Evolutionary conservation across 2,113 vertebrate genomes (phyloP), one percentile per base, ranked within the genome.

Genomic region (Zosterops hypoxanthus): DNA sequence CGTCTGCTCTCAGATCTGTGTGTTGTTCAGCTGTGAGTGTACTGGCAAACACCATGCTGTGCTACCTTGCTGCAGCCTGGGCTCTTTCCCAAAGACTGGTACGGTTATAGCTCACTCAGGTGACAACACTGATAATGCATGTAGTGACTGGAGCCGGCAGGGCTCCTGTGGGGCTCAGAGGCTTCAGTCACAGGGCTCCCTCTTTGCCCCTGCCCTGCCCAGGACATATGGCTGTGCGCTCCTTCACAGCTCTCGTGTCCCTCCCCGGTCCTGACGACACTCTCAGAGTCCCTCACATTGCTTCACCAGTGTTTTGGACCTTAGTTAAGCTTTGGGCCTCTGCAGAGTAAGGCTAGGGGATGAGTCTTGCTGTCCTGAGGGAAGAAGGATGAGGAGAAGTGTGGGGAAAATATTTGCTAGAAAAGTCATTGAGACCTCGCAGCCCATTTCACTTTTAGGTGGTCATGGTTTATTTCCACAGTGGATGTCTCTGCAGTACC

Each of bases 21-120:
- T 78, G 70, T 26, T 85, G 66, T 61, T 95, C 86, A 86, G 91
- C 86, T 87, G 66, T 26, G 81, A 75, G 89, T 8, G 76, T 61
- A 2, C 65, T 52, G 89, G 84, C 93, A 88, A 76, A 71, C 81
- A 56, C 70, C 50, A 4, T 21, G 78, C 78, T 94, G 81, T 41
- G 78, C 46, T 87, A 82, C 95, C 80, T 90, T 53, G 29, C 95
- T 82, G 86, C 73, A 83, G 81, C 69, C 92, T 84, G 80, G 80
- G 60, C 83, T 50, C 77, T 60, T 87, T 91, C 78, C 91, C 84
- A 65, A 44, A 76, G 57, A 26, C 56, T 78, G 7, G 2, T 18
- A 49, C 0, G 0, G 60, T 60, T 64, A 23, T 47, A 81, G 77
- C 89, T 95, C 57, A 6, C 53, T 73, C 65, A 69, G 84, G 81